These are phyloP conservation scores for Prenolepis imparis DNA, from an alignment of 2,888 invertebrate genomes.

Conservation along the genomic window DNA sequence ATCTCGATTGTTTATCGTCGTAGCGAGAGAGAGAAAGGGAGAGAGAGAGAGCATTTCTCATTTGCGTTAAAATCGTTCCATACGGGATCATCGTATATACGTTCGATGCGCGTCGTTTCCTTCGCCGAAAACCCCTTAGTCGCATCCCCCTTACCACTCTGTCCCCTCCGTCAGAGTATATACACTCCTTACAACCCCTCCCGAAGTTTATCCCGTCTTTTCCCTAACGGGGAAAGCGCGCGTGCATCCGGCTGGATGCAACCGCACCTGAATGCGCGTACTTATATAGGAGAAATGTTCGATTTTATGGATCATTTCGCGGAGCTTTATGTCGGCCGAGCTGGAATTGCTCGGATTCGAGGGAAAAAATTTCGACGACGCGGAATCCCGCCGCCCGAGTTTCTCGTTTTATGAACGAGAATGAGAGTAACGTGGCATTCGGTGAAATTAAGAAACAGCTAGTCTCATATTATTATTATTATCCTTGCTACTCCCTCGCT, in stretches of 20 bases:
- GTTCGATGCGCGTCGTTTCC: constrained; percentile 29
- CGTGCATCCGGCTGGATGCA: constrained; percentile 44
- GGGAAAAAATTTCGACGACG: constrained; percentile 59
- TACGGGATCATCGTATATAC: constrained; percentile 36
- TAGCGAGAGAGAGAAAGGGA: constrained; percentile 61
- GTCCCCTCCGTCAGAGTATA: neutral
- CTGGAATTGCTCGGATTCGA: constrained; percentile 48
- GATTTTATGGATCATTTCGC: constrained; percentile 75
- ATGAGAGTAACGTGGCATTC: constrained; percentile 26
- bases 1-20: constrained; percentile 79
- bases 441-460: constrained; percentile 64
- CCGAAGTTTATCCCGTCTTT: neutral
- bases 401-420: constrained; percentile 45
- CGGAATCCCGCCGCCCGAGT: constrained; percentile 18
- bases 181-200: neutral
- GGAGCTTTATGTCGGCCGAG: constrained; percentile 52
- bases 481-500: neutral
- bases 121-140: neutral
- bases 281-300: constrained; percentile 69
- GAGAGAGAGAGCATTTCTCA: constrained; percentile 75
- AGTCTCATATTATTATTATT: constrained; percentile 19
- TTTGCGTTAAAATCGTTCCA: constrained; percentile 79
- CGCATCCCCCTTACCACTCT: neutral
- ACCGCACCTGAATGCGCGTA: constrained; percentile 64
- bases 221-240: neutral